These are phyloP conservation scores for Homarus gammarus DNA, from an alignment of 2,888 invertebrate genomes.

Conservation along the genomic window DNA sequence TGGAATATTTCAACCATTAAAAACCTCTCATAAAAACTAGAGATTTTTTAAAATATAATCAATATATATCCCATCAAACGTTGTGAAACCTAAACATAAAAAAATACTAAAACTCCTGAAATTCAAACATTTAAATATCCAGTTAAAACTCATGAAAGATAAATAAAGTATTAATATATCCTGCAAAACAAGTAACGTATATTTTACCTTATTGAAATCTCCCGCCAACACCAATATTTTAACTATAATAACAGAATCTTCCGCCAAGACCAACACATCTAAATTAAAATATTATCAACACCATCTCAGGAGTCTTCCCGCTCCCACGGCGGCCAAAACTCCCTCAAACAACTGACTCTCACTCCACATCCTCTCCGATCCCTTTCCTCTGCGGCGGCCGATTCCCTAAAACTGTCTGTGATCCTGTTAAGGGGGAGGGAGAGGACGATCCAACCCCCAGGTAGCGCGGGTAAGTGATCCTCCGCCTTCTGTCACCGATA, in stretches of 20 bases:
- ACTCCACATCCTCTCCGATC: conserved; percentile 24
- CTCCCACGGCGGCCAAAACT: not conserved
- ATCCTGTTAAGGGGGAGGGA: conserved; percentile 12
- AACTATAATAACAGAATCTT: not conserved
- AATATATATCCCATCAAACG: too few species aligned
- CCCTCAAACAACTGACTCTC: conserved; percentile 28
- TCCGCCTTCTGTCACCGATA: conserved; percentile 33
- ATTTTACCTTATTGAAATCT: not conserved
- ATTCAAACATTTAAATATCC: too few species aligned
- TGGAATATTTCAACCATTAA: too few species aligned
- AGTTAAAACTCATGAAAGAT: too few species aligned
- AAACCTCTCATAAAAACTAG: too few species aligned
- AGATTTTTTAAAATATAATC: too few species aligned
- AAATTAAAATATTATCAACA: too few species aligned
- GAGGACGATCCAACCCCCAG: not conserved
- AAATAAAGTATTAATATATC: too few species aligned
- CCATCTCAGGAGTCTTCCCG: not conserved
- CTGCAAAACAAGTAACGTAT: too few species aligned
- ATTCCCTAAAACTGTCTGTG: conserved; percentile 40
- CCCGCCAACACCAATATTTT: not conserved
- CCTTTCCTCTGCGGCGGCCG: conserved; percentile 22
- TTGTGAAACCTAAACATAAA: too few species aligned
- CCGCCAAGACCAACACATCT: not conserved
- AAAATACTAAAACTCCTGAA: too few species aligned
- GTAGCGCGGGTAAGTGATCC: conserved; percentile 3